phyloP scores from a whole-genome alignment of 37 sponge, comb jelly and placozoan species.

The Theonella swinhoei region DNA sequence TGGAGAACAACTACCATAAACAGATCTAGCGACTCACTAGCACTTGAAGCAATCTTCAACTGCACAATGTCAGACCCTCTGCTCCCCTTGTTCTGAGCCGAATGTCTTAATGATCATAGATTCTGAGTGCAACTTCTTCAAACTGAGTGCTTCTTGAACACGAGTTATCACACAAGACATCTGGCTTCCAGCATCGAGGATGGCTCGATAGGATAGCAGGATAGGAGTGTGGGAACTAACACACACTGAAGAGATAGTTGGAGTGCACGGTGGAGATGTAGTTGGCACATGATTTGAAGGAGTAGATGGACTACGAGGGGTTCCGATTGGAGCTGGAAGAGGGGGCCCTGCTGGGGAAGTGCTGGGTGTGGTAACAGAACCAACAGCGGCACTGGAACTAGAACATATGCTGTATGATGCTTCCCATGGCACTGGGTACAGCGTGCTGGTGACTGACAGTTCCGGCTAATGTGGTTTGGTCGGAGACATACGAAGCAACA shows the following conservation, averaged over 20 bases:
- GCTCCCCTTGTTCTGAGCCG: background rate
- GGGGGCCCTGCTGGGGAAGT: too few relatives aligned
- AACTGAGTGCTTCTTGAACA: background rate
- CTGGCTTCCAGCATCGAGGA: constrained; percentile 28
- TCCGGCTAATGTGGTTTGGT: background rate
- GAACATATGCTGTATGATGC: too few relatives aligned
- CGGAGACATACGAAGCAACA: constrained; percentile 40
- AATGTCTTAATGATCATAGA: background rate
- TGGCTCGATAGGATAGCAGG: too few relatives aligned
- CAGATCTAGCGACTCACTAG: background rate
- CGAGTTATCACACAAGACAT: constrained; percentile 2
- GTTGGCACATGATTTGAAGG: too few relatives aligned
- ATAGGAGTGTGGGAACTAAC: too few relatives aligned
- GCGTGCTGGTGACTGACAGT: constrained; percentile 18
- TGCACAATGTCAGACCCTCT: constrained; percentile 9
- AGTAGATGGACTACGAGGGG: too few relatives aligned
- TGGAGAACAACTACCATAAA: constrained; percentile 3
- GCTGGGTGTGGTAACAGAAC: too few relatives aligned
- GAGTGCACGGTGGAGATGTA: too few relatives aligned
- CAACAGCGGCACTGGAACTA: too few relatives aligned
- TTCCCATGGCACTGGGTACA: constrained; percentile 9
- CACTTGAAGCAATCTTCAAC: background rate
- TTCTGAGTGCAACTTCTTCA: background rate
- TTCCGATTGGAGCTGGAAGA: too few relatives aligned
- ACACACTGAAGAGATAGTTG: too few relatives aligned